Conservation (phyloP, 2,113 vertebrate species). For the Corythoichthys intestinalis region DNA sequence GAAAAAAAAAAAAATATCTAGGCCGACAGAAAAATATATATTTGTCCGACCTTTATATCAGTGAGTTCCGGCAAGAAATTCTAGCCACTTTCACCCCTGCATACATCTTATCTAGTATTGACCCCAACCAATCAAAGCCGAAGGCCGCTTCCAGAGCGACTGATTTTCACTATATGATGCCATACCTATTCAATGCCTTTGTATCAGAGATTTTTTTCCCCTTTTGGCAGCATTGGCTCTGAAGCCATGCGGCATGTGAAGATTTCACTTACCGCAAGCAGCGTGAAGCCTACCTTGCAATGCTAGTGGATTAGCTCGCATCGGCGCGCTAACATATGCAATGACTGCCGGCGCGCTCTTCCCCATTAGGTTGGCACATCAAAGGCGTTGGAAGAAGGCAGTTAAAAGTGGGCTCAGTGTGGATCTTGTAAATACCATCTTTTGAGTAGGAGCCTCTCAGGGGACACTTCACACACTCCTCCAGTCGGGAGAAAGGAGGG, state of each 20-base stretch:
- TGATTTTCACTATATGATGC: too few relatives aligned
- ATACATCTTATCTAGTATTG: too few relatives aligned
- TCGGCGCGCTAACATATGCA: slow-evolving; percentile 63
- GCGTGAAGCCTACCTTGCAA: slow-evolving; percentile 58
- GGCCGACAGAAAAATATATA: too few relatives aligned
- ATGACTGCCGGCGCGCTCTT: slow-evolving; percentile 68
- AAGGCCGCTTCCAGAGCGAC: too few relatives aligned
- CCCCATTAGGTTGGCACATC: slow-evolving; percentile 74
- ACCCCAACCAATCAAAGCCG: too few relatives aligned
- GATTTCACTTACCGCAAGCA: slow-evolving; percentile 47
- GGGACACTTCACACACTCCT: slow-evolving; percentile 75
- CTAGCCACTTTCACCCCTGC: too few relatives aligned
- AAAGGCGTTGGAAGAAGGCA: slow-evolving; percentile 72
- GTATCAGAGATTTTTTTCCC: slow-evolving; percentile 1
- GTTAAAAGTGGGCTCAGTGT: slow-evolving; percentile 72
- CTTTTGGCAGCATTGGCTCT: slow-evolving; percentile 38
- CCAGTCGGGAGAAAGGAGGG: slow-evolving; percentile 59
- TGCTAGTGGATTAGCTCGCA: slow-evolving; percentile 61
- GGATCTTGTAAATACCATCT: slow-evolving; percentile 76
- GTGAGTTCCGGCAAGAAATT: too few relatives aligned
- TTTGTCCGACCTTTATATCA: too few relatives aligned
- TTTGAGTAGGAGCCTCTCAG: slow-evolving; percentile 72
- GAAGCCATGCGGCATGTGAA: slow-evolving; percentile 41
- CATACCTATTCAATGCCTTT: slow-evolving; percentile 1
- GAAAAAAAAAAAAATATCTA: too few relatives aligned